Percentiles rank a stretch among this genome's conserved stretches.
Evolutionary conservation across 2,888 invertebrate genomes (phyloP).

Genomic region (Chalcis sispes): DNA sequence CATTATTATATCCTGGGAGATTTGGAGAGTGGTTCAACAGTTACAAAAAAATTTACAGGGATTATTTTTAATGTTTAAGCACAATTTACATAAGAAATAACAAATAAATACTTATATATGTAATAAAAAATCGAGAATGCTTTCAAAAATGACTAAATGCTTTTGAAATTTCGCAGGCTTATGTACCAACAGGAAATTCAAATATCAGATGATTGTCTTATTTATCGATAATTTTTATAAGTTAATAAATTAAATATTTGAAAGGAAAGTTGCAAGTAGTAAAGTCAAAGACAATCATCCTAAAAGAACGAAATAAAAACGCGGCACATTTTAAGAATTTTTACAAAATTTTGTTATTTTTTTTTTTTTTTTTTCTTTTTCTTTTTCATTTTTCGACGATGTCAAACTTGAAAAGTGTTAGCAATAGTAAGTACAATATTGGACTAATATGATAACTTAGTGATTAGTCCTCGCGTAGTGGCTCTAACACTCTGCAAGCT

Average conservation of each 20-base stretch:
- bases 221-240: constrained; percentile 7
- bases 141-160: constrained; percentile 39
- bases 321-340: constrained; percentile 20
- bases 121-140: constrained; percentile 51
- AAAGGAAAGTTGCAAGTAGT: background rate
- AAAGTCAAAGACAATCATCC: constrained; percentile 35
- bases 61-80: constrained; percentile 42
- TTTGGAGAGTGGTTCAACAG: constrained; percentile 34
- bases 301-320: constrained; percentile 5
- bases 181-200: constrained; percentile 17
- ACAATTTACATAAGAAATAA: constrained; percentile 44
- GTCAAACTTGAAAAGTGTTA: constrained; percentile 48
- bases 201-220: constrained; percentile 32
- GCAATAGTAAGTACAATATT: constrained; percentile 46
- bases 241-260: background rate
- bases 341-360: constrained; percentile 37
- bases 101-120: constrained; percentile 33
- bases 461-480: constrained; percentile 17
- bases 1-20: constrained; percentile 44
- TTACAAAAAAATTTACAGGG: constrained; percentile 51
- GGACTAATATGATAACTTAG: background rate
- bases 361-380: background rate
- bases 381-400: constrained; percentile 1
- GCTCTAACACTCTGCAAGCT: constrained; percentile 46
- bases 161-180: constrained; percentile 44